Base-by-base conservation (phyloP, 2,113 vertebrate species). In the Perca flavescens region DNA sequence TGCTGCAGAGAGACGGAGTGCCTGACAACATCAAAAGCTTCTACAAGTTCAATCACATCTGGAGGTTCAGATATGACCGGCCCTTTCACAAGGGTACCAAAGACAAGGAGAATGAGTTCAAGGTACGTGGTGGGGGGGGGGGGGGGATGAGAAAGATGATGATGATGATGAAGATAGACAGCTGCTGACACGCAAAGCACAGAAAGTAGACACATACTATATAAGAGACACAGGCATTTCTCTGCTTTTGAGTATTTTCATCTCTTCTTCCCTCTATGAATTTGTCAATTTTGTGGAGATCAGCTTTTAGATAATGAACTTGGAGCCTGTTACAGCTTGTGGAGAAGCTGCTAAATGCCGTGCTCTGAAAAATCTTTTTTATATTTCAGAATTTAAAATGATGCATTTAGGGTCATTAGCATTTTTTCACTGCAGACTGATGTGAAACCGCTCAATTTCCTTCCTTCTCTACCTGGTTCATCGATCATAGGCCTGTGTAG, bases 21-120 rank as follows among this genome's bases (percentile, higher is more conserved):
- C 98, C 97, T 0, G 97, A 99, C 95, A 99, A 99, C 90, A 99
- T 99, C 94, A 99, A 99, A 90, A 99, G 97, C 92, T 99, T 99
- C 94, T 99, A 99, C 92, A 99, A 98, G 96, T 97, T 99, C 89
- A 99, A 99, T 93, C 97, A 99, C 85, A 99, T 99, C 93, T 99
- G 98, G 98, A 95, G 97, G 88, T 99, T 99, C 90, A 95, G 98
- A 85, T 99, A 99, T 5, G 98, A 99, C 94, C 95, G 98, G 21
- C 98, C 98, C 0, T 99, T 99, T 90, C 98, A 99, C 95, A 99
- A 99, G 93, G 98, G 98, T 76, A 96, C 97, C 49, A 99, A 99
- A 92, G 98, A 99, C 94, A 99, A 99, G 86, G 98, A 99, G 90
- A 99, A 99, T 25, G 98, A 99, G 92, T 99, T 99, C 91, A 99